These are phyloP conservation scores for Balaeniceps rex DNA, from an alignment of 2,113 vertebrate genomes.

Conservation along the genomic window DNA sequence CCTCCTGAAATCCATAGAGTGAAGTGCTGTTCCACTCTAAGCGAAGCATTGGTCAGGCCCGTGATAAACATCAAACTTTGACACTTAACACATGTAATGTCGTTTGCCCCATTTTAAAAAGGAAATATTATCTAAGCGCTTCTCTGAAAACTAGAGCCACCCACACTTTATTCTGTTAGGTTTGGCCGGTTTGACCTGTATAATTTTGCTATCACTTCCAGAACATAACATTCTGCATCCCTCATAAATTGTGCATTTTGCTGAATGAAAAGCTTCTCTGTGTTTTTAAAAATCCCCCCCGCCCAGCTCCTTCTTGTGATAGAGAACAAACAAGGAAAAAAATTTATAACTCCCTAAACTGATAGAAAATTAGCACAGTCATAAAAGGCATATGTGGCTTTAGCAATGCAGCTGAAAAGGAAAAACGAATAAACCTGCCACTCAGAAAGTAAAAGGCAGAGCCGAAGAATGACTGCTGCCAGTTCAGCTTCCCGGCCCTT, in stretches of 20 bases:
- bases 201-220: not conserved
- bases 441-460: constrained; percentile 37
- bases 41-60: not conserved
- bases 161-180: not conserved
- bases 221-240: not conserved
- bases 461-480: not conserved
- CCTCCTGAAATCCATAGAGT: not conserved
- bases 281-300: not conserved
- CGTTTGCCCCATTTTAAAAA: constrained; percentile 22
- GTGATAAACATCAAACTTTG: not conserved
- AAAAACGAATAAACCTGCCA: not conserved
- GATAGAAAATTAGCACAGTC: constrained; percentile 69
- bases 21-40: not conserved
- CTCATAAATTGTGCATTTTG: not conserved
- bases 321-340: constrained; percentile 37
- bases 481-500: not conserved
- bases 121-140: constrained; percentile 1
- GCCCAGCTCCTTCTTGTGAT: not conserved
- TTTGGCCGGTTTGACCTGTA: not conserved
- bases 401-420: constrained; percentile 44
- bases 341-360: constrained; percentile 49
- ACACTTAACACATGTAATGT: not conserved
- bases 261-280: constrained; percentile 40
- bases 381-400: constrained; percentile 32
- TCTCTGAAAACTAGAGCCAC: not conserved